Evolutionary conservation across 2,797 vertebrate genomes (phyloP).

Genomic region (Anisognathus igniventris): DNA sequence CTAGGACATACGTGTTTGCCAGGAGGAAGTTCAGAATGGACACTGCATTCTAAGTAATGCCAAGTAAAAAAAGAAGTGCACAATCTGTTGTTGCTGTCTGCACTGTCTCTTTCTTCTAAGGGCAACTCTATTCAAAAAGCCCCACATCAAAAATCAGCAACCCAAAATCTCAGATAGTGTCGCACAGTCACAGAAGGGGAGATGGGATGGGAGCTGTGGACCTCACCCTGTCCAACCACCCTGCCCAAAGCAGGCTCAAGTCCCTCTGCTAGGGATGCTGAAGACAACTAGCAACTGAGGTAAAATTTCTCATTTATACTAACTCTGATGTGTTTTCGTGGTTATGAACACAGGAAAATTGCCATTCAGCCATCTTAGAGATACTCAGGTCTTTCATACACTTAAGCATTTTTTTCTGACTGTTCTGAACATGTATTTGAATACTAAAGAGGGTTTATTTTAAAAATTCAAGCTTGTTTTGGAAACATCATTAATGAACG

Average conservation of each 20-base stretch:
- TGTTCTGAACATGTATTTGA: neutral
- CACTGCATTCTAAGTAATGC: neutral
- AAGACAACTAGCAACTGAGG: neutral
- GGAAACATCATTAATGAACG: neutral
- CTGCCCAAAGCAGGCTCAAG: neutral
- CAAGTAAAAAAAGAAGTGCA: neutral
- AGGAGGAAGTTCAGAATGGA: neutral
- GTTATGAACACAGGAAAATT: neutral
- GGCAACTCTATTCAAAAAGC: neutral
- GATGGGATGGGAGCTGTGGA: neutral
- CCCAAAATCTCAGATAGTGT: neutral
- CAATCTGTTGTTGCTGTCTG: neutral
- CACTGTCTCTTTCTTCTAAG: neutral
- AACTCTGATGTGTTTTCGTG: neutral
- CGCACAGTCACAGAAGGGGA: neutral
- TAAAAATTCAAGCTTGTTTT: conserved; percentile 15
- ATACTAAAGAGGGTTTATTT: neutral
- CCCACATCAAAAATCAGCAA: neutral
- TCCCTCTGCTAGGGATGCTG: neutral
- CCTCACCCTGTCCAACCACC: neutral
- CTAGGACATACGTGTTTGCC: neutral
- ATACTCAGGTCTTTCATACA: neutral
- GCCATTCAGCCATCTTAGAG: neutral
- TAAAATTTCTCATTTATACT: neutral
- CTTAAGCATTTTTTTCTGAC: neutral